These are phyloP conservation scores for Dasypus novemcinctus DNA, from an alignment of 2,113 vertebrate genomes.

Conservation along the genomic window DNA sequence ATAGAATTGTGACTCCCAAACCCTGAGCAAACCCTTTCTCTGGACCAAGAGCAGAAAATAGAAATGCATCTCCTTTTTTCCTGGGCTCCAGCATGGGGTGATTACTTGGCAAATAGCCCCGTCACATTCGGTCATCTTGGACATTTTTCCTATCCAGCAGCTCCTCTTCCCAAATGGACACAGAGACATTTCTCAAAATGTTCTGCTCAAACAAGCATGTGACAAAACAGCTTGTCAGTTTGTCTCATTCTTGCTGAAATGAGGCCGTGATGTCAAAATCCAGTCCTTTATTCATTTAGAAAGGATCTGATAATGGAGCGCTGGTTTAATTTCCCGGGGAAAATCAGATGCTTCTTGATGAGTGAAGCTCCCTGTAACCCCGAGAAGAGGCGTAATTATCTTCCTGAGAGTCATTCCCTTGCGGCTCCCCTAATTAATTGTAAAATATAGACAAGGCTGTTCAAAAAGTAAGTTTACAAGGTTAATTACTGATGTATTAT, in stretches of 20 bases:
- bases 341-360: conserved; percentile 30
- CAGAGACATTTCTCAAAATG: conserved; percentile 70
- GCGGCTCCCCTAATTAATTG: conserved; percentile 56
- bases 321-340: conserved; percentile 60
- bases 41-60: not conserved
- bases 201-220: conserved; percentile 73
- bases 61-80: not conserved
- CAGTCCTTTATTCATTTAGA: conserved; percentile 62
- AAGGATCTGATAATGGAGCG: conserved; percentile 2
- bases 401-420: conserved; percentile 2
- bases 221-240: conserved; percentile 72
- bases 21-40: not conserved
- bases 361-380: not conserved
- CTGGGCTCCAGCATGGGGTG: not conserved
- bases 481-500: not conserved
- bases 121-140: conserved; percentile 46
- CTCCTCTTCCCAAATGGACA: conserved; percentile 28
- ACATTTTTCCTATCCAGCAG: conserved; percentile 47
- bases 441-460: conserved; percentile 32
- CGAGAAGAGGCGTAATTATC: conserved; percentile 11
- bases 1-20: not conserved
- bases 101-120: conserved; percentile 54
- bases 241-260: conserved; percentile 53
- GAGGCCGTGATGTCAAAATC: conserved; percentile 51
- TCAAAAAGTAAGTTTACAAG: conserved; percentile 43